phyloP scores from a whole-genome alignment of 2,113 vertebrate genomes.

The Ellobius talpinus region DNA sequence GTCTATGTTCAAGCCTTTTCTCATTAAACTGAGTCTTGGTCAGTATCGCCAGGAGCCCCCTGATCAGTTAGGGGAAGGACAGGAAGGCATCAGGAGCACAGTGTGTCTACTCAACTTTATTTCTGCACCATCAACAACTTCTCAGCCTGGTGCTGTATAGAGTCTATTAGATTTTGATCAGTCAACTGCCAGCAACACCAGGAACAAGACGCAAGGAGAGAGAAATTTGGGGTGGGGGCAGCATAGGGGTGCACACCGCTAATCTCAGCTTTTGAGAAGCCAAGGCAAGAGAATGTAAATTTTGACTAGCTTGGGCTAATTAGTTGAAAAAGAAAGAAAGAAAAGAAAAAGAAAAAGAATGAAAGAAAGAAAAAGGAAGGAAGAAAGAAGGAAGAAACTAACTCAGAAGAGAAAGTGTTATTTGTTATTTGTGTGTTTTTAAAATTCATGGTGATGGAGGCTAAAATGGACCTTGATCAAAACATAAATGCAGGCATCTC shows the following conservation, averaged over 20 bases:
- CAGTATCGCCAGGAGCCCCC: background rate
- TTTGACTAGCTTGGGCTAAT: background rate
- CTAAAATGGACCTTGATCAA: background rate
- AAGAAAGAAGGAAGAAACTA: background rate
- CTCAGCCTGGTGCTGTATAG: background rate
- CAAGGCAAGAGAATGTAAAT: background rate
- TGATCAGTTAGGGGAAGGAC: background rate
- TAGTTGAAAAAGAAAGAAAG: background rate
- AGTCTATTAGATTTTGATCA: slow-evolving; percentile 1
- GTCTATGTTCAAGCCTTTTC: background rate
- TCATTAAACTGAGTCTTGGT: background rate
- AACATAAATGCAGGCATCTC: background rate
- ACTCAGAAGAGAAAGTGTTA: background rate
- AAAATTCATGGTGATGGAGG: background rate
- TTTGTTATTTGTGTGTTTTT: background rate
- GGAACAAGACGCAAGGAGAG: background rate
- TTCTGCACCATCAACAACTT: background rate
- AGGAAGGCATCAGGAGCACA: background rate
- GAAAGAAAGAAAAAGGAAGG: no score
- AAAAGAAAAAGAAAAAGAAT: background rate
- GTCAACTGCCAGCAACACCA: background rate
- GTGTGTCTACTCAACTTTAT: background rate
- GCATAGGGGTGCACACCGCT: background rate
- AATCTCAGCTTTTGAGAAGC: background rate
- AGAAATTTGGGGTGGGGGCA: background rate